Percentiles rank a stretch among this genome's conserved stretches.
Evolutionary conservation across 2,113 vertebrate genomes (phyloP).

Genomic region (Takifugu bimaculatus): DNA sequence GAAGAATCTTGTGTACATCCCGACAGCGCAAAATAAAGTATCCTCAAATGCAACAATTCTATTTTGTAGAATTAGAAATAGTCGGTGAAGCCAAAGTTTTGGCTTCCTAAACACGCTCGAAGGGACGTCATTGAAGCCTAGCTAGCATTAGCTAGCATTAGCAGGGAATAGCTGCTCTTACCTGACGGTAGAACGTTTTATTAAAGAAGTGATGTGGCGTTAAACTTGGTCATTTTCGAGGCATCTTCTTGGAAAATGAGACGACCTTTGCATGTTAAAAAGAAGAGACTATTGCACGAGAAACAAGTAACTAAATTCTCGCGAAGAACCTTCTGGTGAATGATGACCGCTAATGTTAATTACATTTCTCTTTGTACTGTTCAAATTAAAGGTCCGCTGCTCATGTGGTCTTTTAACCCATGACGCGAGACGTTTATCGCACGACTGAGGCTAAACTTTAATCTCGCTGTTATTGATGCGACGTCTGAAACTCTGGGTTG

Average conservation of each 20-base stretch:
- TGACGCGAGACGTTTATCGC: no score
- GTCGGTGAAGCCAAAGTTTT: background rate
- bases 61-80: background rate
- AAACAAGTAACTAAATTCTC: background rate
- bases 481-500: no score
- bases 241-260: conserved; percentile 12
- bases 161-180: conserved; percentile 13
- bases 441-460: no score
- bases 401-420: no score
- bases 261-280: background rate
- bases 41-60: background rate
- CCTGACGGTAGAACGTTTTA: conserved; percentile 12
- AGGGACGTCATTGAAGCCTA: background rate
- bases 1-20: no score
- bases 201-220: conserved; percentile 14
- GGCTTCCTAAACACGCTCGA: background rate
- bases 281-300: no score
- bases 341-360: background rate
- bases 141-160: conserved; percentile 12
- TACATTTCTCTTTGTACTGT: background rate
- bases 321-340: background rate
- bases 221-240: background rate
- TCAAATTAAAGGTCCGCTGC: background rate
- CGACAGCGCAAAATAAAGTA: background rate
- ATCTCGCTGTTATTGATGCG: no score